These are phyloP conservation scores for Loris lydekkerianus DNA, from an alignment of 2,797 vertebrate genomes.

Conservation along the genomic window DNA sequence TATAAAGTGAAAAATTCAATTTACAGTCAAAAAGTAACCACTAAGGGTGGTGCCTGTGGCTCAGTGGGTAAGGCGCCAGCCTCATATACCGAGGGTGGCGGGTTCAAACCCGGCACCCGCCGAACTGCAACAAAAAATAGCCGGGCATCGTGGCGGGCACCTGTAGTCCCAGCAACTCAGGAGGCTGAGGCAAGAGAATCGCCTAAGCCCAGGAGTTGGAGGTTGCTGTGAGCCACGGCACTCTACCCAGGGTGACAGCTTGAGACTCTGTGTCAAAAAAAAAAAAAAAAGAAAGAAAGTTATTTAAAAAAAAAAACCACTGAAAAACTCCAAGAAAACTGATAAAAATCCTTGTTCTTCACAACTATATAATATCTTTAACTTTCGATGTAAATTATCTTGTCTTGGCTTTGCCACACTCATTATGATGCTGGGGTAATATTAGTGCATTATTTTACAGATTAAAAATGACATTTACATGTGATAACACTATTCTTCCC, in stretches of 20 bases:
- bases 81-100: too few relatives aligned
- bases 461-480: background rate
- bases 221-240: too few relatives aligned
- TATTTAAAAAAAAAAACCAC: background rate
- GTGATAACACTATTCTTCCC: background rate
- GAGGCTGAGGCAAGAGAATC: too few relatives aligned
- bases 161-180: too few relatives aligned
- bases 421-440: background rate
- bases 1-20: background rate
- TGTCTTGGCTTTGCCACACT: background rate
- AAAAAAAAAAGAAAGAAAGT: too few relatives aligned
- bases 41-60: background rate
- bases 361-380: background rate
- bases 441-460: background rate
- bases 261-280: too few relatives aligned
- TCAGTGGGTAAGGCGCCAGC: too few relatives aligned
- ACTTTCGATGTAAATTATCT: conserved; percentile 7
- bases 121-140: too few relatives aligned
- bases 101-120: too few relatives aligned
- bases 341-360: background rate
- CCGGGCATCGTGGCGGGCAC: too few relatives aligned
- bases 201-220: too few relatives aligned
- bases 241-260: too few relatives aligned
- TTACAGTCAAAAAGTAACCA: conserved; percentile 42
- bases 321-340: conserved; percentile 30